phyloP scores from a whole-genome alignment of 2,113 vertebrate species.

The Thalassarche chlororhynchos region DNA sequence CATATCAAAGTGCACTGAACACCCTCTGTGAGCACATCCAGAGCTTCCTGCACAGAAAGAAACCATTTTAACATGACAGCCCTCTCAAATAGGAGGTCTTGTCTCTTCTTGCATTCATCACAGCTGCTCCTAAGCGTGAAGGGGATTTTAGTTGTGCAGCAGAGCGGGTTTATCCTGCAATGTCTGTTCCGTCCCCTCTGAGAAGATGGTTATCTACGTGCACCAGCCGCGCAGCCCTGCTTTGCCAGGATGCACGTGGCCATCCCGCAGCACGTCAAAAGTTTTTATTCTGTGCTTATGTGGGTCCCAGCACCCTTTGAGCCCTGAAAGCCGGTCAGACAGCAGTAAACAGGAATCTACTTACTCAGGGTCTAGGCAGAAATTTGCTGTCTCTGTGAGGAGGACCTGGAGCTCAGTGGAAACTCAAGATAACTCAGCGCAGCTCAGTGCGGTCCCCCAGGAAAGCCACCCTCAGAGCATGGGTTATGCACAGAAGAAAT shows the following conservation, averaged over 20 bases:
- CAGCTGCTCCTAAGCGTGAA: background rate
- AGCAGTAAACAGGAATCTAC: background rate
- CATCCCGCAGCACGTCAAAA: rapidly evolving
- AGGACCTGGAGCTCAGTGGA: background rate
- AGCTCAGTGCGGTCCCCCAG: rapidly evolving
- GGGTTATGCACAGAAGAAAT: background rate
- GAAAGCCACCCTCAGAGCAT: background rate
- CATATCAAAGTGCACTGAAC: background rate
- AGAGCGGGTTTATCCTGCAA: background rate
- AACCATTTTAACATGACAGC: rapidly evolving
- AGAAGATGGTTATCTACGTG: background rate
- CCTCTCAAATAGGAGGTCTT: background rate
- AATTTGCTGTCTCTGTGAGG: background rate
- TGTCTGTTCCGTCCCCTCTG: background rate
- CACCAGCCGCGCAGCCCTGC: background rate
- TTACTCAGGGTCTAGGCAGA: background rate
- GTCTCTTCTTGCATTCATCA: background rate
- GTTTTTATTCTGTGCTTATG: background rate
- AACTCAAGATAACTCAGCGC: background rate
- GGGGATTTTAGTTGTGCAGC: background rate
- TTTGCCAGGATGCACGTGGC: background rate
- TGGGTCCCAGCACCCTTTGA: background rate
- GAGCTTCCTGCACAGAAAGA: background rate
- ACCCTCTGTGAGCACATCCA: background rate
- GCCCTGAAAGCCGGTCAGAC: background rate